A percentile compares a stretch with the other conserved stretches of the same genome.
phyloP scores from a whole-genome alignment of 2,888 invertebrate genomes.

The Charanyca ferruginea region DNA sequence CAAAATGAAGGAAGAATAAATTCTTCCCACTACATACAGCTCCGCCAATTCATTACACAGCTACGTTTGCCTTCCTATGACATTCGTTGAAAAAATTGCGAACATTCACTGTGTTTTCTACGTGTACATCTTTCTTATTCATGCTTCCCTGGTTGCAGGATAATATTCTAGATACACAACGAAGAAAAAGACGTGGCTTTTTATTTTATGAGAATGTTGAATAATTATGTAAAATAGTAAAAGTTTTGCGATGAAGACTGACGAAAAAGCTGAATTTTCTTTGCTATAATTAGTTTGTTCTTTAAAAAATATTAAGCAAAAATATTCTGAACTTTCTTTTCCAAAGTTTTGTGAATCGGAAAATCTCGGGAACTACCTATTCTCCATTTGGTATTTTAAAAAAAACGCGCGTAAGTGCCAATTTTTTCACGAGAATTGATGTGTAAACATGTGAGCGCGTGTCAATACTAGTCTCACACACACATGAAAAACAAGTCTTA shows the following conservation, averaged over 20 bases:
- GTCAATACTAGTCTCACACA: no score
- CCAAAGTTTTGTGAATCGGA: background rate
- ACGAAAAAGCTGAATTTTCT: slow-evolving; percentile 6
- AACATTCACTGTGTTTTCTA: background rate
- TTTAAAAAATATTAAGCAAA: background rate
- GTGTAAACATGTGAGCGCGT: no score
- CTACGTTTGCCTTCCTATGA: slow-evolving; percentile 16
- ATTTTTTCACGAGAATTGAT: no score
- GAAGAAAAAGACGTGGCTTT: background rate
- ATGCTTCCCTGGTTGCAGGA: slow-evolving; percentile 21
- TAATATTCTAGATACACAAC: slow-evolving; percentile 8
- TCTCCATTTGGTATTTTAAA: no score
- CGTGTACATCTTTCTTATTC: slow-evolving; percentile 27
- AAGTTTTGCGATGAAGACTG: background rate
- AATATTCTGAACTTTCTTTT: background rate
- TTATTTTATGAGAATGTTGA: slow-evolving; percentile 14
- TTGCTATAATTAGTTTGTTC: background rate
- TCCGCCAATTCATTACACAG: slow-evolving; percentile 36
- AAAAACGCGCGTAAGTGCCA: no score
- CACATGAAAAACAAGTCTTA: no score
- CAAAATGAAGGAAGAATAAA: slow-evolving; percentile 22
- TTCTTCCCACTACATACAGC: slow-evolving; percentile 18
- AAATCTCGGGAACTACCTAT: background rate
- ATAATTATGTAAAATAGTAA: slow-evolving; percentile 6
- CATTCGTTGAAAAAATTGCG: slow-evolving; percentile 17